Evolutionary conservation across 2,113 vertebrate genomes (phyloP).

Genomic region (Bungarus multicinctus): DNA sequence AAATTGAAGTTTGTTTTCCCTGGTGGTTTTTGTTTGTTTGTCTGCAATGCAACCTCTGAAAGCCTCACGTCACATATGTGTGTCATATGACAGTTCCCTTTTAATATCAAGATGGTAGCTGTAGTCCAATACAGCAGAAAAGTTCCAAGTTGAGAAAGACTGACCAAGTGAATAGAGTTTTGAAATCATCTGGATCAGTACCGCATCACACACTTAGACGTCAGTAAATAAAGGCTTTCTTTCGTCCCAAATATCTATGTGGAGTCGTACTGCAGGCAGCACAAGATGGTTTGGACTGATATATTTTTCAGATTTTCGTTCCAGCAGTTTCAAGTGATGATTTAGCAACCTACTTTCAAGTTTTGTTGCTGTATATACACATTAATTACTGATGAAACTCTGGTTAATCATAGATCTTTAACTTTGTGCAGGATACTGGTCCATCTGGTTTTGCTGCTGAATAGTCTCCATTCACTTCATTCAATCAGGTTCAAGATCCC

Average conservation of each 20-base stretch:
- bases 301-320: constrained; percentile 5
- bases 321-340: constrained; percentile 4
- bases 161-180: background rate
- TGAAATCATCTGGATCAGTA: background rate
- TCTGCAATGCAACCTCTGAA: background rate
- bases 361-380: background rate
- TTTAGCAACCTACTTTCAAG: background rate
- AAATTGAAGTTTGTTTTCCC: background rate
- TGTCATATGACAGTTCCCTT: background rate
- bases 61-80: background rate
- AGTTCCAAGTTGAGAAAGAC: background rate
- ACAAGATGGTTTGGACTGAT: background rate
- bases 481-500: background rate
- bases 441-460: background rate
- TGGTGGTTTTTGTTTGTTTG: background rate
- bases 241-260: background rate
- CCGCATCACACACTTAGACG: background rate
- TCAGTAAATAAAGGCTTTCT: background rate
- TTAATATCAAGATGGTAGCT: background rate
- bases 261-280: background rate
- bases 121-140: background rate
- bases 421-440: background rate
- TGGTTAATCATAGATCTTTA: constrained; percentile 19
- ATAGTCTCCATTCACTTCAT: background rate
- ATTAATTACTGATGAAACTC: constrained; percentile 2